Base-by-base conservation (phyloP, 2,797 vertebrate species). In the Chromis chromis region DNA sequence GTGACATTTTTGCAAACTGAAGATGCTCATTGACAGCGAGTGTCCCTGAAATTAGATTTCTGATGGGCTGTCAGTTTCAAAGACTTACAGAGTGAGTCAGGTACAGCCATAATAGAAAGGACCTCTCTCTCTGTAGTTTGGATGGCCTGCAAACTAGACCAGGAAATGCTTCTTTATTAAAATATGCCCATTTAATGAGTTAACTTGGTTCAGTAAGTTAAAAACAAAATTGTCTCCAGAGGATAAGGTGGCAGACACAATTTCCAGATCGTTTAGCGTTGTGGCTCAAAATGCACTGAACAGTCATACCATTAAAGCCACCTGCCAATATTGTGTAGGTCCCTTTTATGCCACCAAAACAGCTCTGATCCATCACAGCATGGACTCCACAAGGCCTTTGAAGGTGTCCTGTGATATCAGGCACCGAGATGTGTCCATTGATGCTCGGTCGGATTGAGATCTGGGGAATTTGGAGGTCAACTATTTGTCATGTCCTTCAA, bases 21-120 rank as follows among this genome's bases (percentile, higher is more conserved):
- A 80, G 85, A 90, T 83, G 78, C 77, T 89, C 84, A 79, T 88
- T 86, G 80, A 86, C 65, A 67, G 62, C 59, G 40, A 88, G 63
- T 72, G 83, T 86, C 76, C 74, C 82, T 86, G 83, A 88, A 90
- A 92, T 90, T 79, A 91, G 85, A 90, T 91, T 88, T 89, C 83
- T 91, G 86, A 90, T 72, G 69, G 65, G 73, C 68, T 89, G 86
- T 87, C 85, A 86, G 40, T 86, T 86, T 84, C 76, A 81, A 78
- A 87, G 76, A 85, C 74, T 75, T 67, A 39, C 57, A 42, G 66
- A 76, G 55, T 48, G 68, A 83, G 62, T 74, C 68, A 55, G 66
- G 78, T 84, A 54, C 50, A 57, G 39, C 6, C 46, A 27, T 74
- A 58, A 83, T 42, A 53, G 53, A 42, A 46, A 64, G 28, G 39